These are phyloP conservation scores for Zaprionus davidi DNA, from an alignment of 1,140 invertebrate species.

Conservation along the genomic window DNA sequence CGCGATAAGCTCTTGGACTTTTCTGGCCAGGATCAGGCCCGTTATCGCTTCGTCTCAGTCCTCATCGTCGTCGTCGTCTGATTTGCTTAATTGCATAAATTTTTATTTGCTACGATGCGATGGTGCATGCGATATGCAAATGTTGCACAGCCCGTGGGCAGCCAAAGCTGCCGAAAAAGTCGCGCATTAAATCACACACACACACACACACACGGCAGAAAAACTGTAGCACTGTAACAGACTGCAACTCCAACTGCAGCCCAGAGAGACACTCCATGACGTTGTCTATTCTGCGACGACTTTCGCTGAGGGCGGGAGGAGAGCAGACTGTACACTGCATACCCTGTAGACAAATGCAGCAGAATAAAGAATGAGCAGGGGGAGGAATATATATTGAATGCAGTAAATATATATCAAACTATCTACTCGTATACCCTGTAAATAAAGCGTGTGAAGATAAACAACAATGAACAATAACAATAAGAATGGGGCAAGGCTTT, in stretches of 20 bases:
- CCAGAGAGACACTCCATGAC: conserved; percentile 23
- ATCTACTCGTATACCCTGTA: conserved; percentile 8
- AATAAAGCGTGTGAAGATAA: conserved; percentile 28
- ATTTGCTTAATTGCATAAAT: conserved; percentile 82
- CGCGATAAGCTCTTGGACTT: background rate
- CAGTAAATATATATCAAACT: background rate
- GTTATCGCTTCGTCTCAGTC: conserved; percentile 27
- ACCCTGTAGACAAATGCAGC: too few species aligned
- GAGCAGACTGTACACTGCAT: too few species aligned
- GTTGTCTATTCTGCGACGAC: conserved; percentile 43
- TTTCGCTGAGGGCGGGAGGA: conserved; percentile 49
- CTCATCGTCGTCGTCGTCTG: conserved; percentile 56
- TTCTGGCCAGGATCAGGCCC: conserved; percentile 34
- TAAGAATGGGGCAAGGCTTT: conserved; percentile 11
- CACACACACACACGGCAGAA: conserved; percentile 46
- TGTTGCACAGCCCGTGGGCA: conserved; percentile 39
- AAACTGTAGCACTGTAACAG: conserved; percentile 67
- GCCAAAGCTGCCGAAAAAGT: conserved; percentile 40
- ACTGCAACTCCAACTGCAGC: background rate
- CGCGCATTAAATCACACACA: conserved; percentile 71
- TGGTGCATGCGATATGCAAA: conserved; percentile 77
- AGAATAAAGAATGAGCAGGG: too few species aligned
- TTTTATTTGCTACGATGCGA: conserved; percentile 71
- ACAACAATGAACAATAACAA: conserved; percentile 14
- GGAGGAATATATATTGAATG: background rate